Base-by-base conservation (phyloP, 2,797 vertebrate species). In the Myiotriccus ornatus region DNA sequence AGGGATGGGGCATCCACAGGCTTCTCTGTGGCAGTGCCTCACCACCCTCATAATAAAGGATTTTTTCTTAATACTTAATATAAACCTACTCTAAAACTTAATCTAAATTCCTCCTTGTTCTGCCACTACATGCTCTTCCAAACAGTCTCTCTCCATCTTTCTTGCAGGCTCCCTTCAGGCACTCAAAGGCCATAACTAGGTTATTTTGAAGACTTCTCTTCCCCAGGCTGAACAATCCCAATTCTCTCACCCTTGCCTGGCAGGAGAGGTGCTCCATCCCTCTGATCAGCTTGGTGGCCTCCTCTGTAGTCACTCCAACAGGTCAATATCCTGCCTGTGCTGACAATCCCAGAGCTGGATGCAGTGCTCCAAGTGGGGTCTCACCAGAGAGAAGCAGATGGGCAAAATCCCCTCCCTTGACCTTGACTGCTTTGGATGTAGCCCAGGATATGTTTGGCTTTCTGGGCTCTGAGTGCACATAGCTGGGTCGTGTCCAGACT, bases 251-350 rank as follows among this genome's bases (percentile, higher is more conserved):
- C 5, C 8, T 62, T 35, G 56, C n/a, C 24, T 32, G 17, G 19
- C 2, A 35, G 32, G 8, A 35, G 12, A 63, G 21, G 11, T 32
- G 11, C 32, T 70, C 34, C 2, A 41, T 9, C 4, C 6, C 17
- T 46, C 24, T 22, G 12, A 53, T 14, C 20, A 25, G 53, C 4
- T 22, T 19, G 24, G 17, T 14, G 21, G 2, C 6, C 14, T 60
- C 2, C n/a, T 62, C 41, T 47, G 34, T 11, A 7, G 64, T 32
- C 0, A 0, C 1, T 25, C 3, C 41, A 34, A 1, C n/a, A 69
- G 22, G 9, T 59, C 23, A 5, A 2, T 20, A n/a, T 28, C n/a
- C 37, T 1, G 43, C 9, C 44, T 1, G 2, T 67, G 44, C 37
- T 13, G 55, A 34, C 28, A n/a, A 59, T 5, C 34, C 39, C 56